Evolutionary conservation across 2,888 invertebrate species (phyloP).

Genomic region (Tenthredo amoena): DNA sequence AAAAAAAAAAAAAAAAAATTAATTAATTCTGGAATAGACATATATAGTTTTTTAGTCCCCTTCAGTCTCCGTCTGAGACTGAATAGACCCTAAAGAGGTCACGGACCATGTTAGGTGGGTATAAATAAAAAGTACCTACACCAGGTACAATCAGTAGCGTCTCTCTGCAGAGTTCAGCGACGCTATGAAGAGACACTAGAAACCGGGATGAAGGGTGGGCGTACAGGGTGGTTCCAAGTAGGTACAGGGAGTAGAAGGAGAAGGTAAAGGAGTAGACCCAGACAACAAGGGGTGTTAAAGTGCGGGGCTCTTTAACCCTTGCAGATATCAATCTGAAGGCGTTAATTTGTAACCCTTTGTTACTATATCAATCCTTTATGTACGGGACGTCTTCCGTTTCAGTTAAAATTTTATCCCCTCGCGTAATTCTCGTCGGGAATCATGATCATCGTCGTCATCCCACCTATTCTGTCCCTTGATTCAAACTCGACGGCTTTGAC

Average conservation of each 20-base stretch:
- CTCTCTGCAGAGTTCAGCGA: neutral
- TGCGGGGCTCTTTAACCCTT: conserved; percentile 23
- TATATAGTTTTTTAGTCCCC: neutral
- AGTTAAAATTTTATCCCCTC: neutral
- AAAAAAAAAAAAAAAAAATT: no score
- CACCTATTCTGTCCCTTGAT: no score
- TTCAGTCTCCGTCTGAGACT: neutral
- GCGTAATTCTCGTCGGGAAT: neutral
- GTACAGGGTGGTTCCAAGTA: conserved; percentile 16
- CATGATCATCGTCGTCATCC: neutral
- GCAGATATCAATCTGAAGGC: conserved; percentile 37
- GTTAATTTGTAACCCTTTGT: conserved; percentile 44
- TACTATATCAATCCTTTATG: neutral
- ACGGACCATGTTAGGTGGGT: neutral
- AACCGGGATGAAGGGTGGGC: conserved; percentile 1
- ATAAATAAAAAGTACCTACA: neutral
- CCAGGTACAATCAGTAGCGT: conserved; percentile 6
- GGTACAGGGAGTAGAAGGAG: neutral
- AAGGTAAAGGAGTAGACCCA: neutral
- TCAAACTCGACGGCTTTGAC: no score
- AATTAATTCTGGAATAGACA: no score
- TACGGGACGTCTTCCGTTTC: neutral
- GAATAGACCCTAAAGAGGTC: conserved; percentile 1
- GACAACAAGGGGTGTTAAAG: conserved; percentile 11
- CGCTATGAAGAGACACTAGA: conserved; percentile 23